Evolutionary conservation across 2,113 vertebrate genomes (phyloP), one percentile per base, ranked within the genome.

Genomic region (Delphinapterus leucas): DNA sequence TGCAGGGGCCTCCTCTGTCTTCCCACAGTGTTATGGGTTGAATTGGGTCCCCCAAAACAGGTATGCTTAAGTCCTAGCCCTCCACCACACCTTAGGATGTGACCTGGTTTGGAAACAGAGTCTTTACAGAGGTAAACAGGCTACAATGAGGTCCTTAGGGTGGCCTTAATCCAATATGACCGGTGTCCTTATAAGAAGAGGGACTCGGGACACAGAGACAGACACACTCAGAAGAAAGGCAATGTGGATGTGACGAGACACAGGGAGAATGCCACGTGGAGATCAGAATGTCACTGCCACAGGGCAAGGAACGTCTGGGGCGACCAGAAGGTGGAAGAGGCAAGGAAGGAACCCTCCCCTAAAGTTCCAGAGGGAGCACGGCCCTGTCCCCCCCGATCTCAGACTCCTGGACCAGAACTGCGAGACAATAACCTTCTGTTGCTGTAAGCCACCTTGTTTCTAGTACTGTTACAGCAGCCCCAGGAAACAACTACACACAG

Each of bases 261-360:
- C 1, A 49, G 8, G 12, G 21, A 26, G 9, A 18, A 33, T 0
- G 10, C 23, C 25, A 63, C 0, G 0, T 6, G 68, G 87, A 47
- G 21, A 36, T 6, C 0, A 1, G 28, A 14, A 31, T 14, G 36
- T 36, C 61, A 18, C 18, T 4, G 6, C 33, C 76, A 17, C 36
- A 47, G 81, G 73, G 20, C 44, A 33, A 31, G 53, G 23, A 13
- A 31, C 0, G 0, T 41, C 28, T 12, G 6, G 15, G 33, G 18
- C 0, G 4, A 38, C 33, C 2, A 5, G 68, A 33, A 49, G n/a
- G 70, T 33, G 7, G 20, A 38, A 55, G 15, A 28, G 31, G 49
- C 21, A 25, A 17, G 33, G 11, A n/a, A 71, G 60, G 36, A 10
- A 13, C 36, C 26, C 44, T 33, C 14, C 44, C 49, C 13, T 33